Evolutionary conservation across 2,113 vertebrate species (phyloP), one percentile per base, ranked within the genome.

Genomic region (Ovis canadensis): DNA sequence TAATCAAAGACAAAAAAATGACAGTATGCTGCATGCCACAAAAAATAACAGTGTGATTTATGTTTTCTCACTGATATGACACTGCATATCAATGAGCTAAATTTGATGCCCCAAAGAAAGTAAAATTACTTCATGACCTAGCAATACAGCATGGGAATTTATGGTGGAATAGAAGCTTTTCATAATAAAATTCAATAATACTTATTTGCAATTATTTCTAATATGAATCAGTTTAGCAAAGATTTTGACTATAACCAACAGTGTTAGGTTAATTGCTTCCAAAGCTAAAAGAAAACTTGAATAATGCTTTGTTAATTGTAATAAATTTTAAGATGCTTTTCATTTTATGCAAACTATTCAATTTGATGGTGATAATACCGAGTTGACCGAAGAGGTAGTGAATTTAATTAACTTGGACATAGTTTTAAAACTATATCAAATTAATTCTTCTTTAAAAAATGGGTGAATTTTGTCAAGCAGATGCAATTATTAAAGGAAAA

Each of bases 11-110:
- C 29, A 82, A 88, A 95, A 95, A 97, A 94, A 48, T 40, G 29
- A 48, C 64, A 92, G 29, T 59, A 59, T 60, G 64, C 84, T 43
- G 94, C 40, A 64, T 43, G 45, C 15, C 43, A 64, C 57, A 97
- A 90, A 92, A 91, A 83, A 62, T 78, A 60, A 74, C 55, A 64
- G 89, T 71, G 82, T 88, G 55, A 96, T 93, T 96, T 96, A 90
- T 93, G 84, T 94, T 96, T 97, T 94, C 90, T 98, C 93, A 94
- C 92, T 95, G 94, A 87, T 21, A n/a, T 74, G 43, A 88, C 80
- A 88, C 81, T 88, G 74, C 64, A 97, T 90, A 85, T 78, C 81
- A 97, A 97, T 95, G 40, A 97, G 80, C 17, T 96, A 83, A 94
- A 87, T 80, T 13, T 97, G 48, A 86, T 74, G 27, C n/a, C 64